A percentile compares a stretch with the other conserved stretches of the same genome.
Conservation (phyloP, 2,797 vertebrate genomes). For the Spea hammondii region DNA sequence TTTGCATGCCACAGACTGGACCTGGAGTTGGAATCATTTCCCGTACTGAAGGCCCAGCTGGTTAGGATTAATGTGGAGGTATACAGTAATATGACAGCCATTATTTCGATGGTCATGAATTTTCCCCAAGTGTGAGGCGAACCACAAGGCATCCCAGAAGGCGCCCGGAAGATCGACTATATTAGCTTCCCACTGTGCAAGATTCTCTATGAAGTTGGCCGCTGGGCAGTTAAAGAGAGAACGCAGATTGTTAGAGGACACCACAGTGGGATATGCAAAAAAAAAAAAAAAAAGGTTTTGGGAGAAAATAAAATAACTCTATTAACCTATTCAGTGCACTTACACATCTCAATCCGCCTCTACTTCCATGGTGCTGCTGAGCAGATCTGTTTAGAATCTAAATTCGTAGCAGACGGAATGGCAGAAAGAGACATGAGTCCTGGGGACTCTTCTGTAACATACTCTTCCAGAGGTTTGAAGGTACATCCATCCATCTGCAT, state of each 20-base stretch:
- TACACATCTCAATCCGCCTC: too few species aligned
- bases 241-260: not conserved
- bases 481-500: too few species aligned
- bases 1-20: constrained; percentile 14
- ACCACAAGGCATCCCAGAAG: constrained; percentile 22
- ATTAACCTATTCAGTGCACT: too few species aligned
- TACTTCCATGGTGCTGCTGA: too few species aligned
- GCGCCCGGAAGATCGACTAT: constrained; percentile 6
- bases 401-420: too few species aligned
- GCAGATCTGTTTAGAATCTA: too few species aligned
- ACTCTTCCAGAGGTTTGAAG: too few species aligned
- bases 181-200: not conserved
- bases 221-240: constrained; percentile 27
- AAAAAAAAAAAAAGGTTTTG: not conserved
- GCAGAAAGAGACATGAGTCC: too few species aligned
- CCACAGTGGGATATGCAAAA: constrained; percentile 48
- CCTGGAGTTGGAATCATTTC: not conserved
- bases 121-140: constrained; percentile 29
- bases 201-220: not conserved
- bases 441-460: too few species aligned
- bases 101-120: constrained; percentile 28
- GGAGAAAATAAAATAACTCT: too few species aligned
- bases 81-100: not conserved
- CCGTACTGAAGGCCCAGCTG: constrained; percentile 30
- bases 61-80: constrained; percentile 22